A percentile compares a stretch with the other conserved stretches of the same genome.
Evolutionary conservation across 53 echinoderm and acorn worm species (phyloP).

Genomic region (Astropecten irregularis): DNA sequence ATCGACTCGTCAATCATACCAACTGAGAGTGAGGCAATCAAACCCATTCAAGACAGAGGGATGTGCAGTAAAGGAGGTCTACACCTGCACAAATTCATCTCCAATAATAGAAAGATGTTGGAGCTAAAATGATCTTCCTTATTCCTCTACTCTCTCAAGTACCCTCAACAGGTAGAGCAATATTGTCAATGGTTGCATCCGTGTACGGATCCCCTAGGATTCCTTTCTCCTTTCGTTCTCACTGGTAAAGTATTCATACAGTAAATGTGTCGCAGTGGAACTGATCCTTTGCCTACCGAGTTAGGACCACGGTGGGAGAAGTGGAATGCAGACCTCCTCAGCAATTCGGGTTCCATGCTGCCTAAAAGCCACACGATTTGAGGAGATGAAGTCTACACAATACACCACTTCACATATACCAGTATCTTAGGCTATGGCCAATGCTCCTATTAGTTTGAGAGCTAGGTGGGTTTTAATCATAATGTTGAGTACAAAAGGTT

Average conservation of each 20-base stretch:
- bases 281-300: constrained; percentile 29
- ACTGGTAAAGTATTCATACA: constrained; percentile 24
- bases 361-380: neutral
- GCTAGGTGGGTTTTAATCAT: too few species aligned
- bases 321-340: constrained; percentile 28
- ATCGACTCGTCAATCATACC: constrained; percentile 19
- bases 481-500: too few species aligned
- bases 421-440: constrained; percentile 27
- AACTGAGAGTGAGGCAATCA: constrained; percentile 23
- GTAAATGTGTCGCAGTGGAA: constrained; percentile 30
- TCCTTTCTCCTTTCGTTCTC: constrained; percentile 44
- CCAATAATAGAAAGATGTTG: constrained; percentile 4
- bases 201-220: constrained; percentile 41
- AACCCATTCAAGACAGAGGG: constrained; percentile 23
- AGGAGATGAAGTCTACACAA: neutral
- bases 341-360: constrained; percentile 15
- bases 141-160: constrained; percentile 11
- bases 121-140: constrained; percentile 4
- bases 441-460: too few species aligned
- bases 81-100: constrained; percentile 32
- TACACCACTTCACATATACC: constrained; percentile 18
- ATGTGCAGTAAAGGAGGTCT: constrained; percentile 19
- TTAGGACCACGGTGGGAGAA: constrained; percentile 44
- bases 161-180: constrained; percentile 18
- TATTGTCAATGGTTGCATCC: constrained; percentile 48